Conservation (phyloP, 1,140 invertebrate genomes). For the Drosophila bocqueti region DNA sequence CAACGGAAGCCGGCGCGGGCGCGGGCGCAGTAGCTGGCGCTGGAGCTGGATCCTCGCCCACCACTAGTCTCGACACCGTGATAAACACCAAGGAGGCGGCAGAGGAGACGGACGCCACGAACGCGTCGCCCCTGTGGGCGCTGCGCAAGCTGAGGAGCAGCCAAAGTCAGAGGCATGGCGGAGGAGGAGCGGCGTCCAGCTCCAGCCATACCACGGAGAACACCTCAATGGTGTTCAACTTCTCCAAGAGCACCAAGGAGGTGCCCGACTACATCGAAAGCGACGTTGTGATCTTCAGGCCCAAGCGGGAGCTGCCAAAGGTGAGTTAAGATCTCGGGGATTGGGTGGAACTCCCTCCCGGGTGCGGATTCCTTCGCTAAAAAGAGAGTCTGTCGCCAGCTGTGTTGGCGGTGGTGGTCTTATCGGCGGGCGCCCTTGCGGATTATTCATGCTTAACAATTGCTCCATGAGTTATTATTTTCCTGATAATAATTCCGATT, state of each 20-base stretch:
- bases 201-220: conserved; percentile 70
- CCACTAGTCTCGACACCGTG: conserved; percentile 73
- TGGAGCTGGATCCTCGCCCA: conserved; percentile 49
- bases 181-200: conserved; percentile 33
- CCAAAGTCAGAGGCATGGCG: conserved; percentile 41
- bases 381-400: conserved; percentile 1
- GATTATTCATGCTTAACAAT: conserved; percentile 76
- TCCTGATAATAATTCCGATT: conserved; percentile 52
- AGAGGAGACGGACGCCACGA: conserved; percentile 75
- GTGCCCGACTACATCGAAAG: conserved; percentile 96
- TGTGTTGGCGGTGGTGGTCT: background rate
- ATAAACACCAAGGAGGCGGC: conserved; percentile 85
- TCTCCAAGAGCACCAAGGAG: conserved; percentile 90
- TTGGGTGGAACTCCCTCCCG: background rate
- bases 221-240: conserved; percentile 94
- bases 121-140: conserved; percentile 70
- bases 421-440: conserved; percentile 48
- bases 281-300: conserved; percentile 91
- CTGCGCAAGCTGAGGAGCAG: conserved; percentile 60
- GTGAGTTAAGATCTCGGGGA: conserved; percentile 85
- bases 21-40: conserved; percentile 54
- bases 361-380: background rate
- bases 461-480: conserved; percentile 65
- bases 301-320: conserved; percentile 89
- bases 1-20: conserved; percentile 65